A percentile compares a stretch with the other conserved stretches of the same genome.
Evolutionary conservation across 37 sponge, comb jelly and placozoan genomes (phyloP).

Genomic region (Axinella damicornis): DNA sequence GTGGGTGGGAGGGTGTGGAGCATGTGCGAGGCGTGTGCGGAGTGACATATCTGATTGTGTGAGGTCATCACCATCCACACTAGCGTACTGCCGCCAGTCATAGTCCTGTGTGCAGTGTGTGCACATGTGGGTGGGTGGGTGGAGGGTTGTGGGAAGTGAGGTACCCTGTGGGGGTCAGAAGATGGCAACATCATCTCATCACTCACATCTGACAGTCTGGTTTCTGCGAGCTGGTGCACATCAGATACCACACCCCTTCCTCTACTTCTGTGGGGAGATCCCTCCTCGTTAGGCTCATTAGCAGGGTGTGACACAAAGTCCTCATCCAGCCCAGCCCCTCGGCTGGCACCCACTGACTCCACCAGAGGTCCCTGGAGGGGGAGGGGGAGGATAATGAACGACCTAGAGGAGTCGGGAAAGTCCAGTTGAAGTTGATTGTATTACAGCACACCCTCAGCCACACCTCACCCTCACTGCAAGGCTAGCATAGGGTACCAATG

Average conservation of each 20-base stretch:
- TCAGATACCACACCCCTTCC: no score
- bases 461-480: no score
- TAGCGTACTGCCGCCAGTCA: slow-evolving; percentile 81
- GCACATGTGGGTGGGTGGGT: no score
- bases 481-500: background rate
- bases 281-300: background rate
- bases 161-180: background rate
- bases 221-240: background rate
- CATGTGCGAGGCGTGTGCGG: slow-evolving; percentile 10
- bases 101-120: slow-evolving; percentile 46
- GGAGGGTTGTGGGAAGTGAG: no score
- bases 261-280: slow-evolving; percentile 1
- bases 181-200: background rate
- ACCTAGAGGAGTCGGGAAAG: background rate
- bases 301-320: slow-evolving; percentile 39
- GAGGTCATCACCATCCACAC: slow-evolving; percentile 27
- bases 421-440: background rate
- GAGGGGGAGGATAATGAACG: background rate
- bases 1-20: background rate
- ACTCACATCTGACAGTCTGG: slow-evolving; percentile 17
- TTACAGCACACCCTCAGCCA: no score
- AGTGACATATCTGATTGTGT: slow-evolving; percentile 12
- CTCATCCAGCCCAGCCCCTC: slow-evolving; percentile 39
- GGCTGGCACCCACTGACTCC: background rate
- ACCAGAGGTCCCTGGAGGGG: background rate